A percentile compares a stretch with the other conserved stretches of the same genome.
Conservation (phyloP, 2,888 invertebrate species). For the Hypolimnas misippus region DNA sequence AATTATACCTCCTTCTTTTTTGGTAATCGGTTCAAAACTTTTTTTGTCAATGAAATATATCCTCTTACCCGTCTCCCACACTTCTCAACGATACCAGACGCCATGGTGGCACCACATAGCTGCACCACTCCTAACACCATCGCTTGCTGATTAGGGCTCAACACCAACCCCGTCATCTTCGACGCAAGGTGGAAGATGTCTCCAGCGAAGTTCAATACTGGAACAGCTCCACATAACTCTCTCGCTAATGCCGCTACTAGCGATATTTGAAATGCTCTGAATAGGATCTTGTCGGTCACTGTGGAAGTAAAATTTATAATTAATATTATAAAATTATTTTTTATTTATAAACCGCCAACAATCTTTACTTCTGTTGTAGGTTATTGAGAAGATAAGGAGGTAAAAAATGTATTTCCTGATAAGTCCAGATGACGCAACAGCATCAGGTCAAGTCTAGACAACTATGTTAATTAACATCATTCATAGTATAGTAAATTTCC, state of each 20-base stretch:
- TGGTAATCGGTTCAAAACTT: not conserved
- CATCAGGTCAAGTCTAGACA: no score
- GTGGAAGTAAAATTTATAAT: constrained; percentile 23
- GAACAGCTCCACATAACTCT: constrained; percentile 52
- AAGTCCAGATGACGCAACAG: no score
- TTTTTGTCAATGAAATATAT: not conserved
- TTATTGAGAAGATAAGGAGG: no score
- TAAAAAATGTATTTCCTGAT: no score
- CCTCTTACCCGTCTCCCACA: constrained; percentile 47
- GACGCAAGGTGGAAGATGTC: constrained; percentile 49
- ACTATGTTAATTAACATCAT: no score
- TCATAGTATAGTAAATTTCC: no score
- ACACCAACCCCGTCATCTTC: constrained; percentile 38
- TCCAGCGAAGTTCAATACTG: constrained; percentile 50
- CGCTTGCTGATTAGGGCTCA: constrained; percentile 49
- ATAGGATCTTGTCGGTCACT: constrained; percentile 47
- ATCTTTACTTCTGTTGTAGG: no score
- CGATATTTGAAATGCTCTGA: constrained; percentile 48
- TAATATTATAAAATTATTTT: no score
- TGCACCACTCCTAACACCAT: constrained; percentile 49
- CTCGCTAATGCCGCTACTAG: constrained; percentile 46
- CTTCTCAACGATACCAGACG: constrained; percentile 48
- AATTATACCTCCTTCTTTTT: no score
- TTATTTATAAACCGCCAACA: no score
- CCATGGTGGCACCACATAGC: constrained; percentile 45